Conservation (phyloP, 2,797 vertebrate genomes). For the Morus bassanus region DNA sequence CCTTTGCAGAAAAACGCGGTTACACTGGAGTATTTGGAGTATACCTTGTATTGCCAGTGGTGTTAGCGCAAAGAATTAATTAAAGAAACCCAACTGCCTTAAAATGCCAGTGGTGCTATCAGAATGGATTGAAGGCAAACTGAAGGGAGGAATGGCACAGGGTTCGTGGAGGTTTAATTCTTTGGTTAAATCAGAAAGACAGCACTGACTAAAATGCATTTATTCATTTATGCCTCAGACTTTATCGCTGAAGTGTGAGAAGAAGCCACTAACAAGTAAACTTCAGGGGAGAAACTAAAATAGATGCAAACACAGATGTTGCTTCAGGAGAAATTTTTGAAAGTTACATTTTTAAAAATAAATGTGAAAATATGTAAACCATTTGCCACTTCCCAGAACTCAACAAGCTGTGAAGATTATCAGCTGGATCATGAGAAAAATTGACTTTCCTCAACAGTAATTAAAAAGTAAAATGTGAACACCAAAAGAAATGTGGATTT, state of each 20-base stretch:
- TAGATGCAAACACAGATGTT: neutral
- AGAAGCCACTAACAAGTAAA: neutral
- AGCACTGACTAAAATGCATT: neutral
- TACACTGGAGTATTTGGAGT: neutral
- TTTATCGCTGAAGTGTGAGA: neutral
- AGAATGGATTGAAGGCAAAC: accelerated
- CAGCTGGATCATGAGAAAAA: slow-evolving; percentile 25
- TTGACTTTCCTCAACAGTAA: neutral
- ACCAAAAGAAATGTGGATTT: neutral
- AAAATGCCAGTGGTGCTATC: neutral
- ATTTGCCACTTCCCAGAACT: slow-evolving; percentile 23
- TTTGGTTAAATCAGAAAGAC: neutral
- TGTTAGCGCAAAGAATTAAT: neutral
- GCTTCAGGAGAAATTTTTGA: neutral
- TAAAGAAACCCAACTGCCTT: neutral
- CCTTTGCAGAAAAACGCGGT: accelerated
- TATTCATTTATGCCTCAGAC: neutral
- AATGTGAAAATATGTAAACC: slow-evolving; percentile 22
- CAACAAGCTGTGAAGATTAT: slow-evolving; percentile 15
- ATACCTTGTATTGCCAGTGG: no score
- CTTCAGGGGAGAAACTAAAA: neutral
- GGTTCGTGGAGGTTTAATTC: neutral
- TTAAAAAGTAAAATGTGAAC: slow-evolving; percentile 48
- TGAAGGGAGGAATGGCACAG: accelerated
- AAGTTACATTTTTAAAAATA: neutral